These are phyloP conservation scores for Romanogobio albipinnatus DNA, from an alignment of 2,113 vertebrate species.

Conservation along the genomic window DNA sequence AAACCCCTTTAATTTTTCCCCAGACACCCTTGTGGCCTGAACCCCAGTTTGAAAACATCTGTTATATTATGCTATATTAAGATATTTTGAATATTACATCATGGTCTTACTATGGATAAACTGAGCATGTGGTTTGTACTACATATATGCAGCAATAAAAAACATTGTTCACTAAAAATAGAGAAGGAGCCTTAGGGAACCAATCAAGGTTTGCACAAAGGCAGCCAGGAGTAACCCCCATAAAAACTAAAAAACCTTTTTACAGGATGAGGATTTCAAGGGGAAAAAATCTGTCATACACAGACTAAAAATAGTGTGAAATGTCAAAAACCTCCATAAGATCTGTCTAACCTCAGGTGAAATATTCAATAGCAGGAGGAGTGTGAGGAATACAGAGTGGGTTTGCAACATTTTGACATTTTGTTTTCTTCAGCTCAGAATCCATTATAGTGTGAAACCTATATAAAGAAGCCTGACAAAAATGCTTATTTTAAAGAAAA, in stretches of 20 bases:
- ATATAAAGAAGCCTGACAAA: too few species aligned
- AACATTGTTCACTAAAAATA: background rate
- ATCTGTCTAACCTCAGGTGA: background rate
- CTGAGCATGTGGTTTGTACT: background rate
- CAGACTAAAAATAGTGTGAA: slow-evolving; percentile 5
- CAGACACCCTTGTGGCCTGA: too few species aligned
- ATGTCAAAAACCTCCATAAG: too few species aligned
- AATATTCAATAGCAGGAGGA: background rate
- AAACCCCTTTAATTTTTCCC: too few species aligned
- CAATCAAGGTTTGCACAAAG: slow-evolving; percentile 26
- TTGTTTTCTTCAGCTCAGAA: background rate
- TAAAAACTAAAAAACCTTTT: background rate
- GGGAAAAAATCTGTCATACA: background rate
- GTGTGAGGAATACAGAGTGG: background rate
- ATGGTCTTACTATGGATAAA: background rate
- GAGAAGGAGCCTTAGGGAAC: background rate
- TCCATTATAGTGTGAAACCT: too few species aligned
- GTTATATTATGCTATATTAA: too few species aligned
- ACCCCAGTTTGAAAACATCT: background rate
- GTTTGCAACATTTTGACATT: background rate
- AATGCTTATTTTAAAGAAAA: too few species aligned
- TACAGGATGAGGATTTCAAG: slow-evolving; percentile 18
- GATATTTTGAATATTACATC: background rate
- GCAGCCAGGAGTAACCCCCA: background rate
- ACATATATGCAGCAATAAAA: background rate